phyloP scores from a whole-genome alignment of 2,888 invertebrate species.

The Galerucella nymphaeae region DNA sequence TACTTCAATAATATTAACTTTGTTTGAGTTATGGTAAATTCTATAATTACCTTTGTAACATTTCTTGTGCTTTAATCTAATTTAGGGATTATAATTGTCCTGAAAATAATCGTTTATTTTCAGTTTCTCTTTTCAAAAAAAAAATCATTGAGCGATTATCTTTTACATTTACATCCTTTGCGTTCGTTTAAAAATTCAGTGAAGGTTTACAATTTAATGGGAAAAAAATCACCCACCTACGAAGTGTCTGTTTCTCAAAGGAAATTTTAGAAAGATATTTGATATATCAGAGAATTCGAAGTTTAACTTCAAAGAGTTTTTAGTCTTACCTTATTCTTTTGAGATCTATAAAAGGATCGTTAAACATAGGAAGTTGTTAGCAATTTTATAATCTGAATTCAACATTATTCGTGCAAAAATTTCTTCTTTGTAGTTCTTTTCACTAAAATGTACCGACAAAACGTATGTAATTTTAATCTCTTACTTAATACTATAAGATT shows the following conservation, averaged over 20 bases:
- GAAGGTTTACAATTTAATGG: conserved; percentile 17
- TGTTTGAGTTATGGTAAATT: neutral
- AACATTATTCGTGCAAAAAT: conserved; percentile 31
- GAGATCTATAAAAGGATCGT: conserved; percentile 30
- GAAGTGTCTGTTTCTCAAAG: conserved; percentile 30
- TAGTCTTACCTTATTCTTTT: conserved; percentile 32
- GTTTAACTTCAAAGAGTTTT: conserved; percentile 28
- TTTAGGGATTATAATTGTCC: neutral
- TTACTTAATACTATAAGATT: neutral
- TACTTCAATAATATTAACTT: neutral
- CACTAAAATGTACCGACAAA: neutral
- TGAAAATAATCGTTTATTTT: neutral
- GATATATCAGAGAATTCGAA: conserved; percentile 33
- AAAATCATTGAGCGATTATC: neutral
- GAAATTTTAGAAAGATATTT: conserved; percentile 31
- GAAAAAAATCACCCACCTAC: conserved; percentile 19
- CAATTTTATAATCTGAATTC: conserved; percentile 34
- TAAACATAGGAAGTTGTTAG: conserved; percentile 36
- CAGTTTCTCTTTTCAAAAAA: neutral
- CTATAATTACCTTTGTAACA: neutral
- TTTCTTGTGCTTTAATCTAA: too few species aligned
- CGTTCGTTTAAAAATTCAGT: conserved; percentile 11
- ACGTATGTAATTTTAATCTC: neutral
- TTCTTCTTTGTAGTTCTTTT: conserved; percentile 16
- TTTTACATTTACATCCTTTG: conserved; percentile 11